Evolutionary conservation across 2,113 vertebrate species (phyloP).

Genomic region (Acinonyx jubatus): DNA sequence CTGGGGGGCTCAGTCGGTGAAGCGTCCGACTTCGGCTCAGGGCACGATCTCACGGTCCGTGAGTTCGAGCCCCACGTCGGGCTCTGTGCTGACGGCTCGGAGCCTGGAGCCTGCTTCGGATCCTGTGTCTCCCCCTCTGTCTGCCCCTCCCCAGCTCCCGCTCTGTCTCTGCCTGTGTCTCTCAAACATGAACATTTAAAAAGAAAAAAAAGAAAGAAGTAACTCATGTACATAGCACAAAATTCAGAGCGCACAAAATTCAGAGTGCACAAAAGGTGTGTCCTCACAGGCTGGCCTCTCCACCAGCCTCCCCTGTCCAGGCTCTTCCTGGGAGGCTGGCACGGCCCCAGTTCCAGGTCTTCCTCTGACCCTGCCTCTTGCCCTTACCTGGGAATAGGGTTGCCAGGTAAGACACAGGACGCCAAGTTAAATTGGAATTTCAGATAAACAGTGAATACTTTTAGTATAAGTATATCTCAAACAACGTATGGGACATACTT

Average conservation of each 20-base stretch:
- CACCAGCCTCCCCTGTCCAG: too few species aligned
- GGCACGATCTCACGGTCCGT: too few species aligned
- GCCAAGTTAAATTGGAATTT: background rate
- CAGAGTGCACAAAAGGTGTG: background rate
- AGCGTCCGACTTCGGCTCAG: too few species aligned
- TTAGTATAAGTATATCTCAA: background rate
- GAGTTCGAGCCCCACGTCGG: too few species aligned
- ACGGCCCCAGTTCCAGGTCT: accelerated
- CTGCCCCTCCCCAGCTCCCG: too few species aligned
- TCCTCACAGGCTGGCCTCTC: accelerated
- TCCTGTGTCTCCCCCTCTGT: too few species aligned
- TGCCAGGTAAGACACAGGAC: background rate
- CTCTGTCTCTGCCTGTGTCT: too few species aligned
- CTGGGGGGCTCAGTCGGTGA: too few species aligned
- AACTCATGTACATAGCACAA: background rate
- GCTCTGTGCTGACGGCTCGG: too few species aligned
- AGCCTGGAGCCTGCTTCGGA: too few species aligned
- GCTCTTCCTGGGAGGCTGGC: accelerated
- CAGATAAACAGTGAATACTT: background rate
- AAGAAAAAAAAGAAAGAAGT: background rate
- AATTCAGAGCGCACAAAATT: background rate
- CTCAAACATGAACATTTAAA: too few species aligned
- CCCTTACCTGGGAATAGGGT: background rate
- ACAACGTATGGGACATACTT: background rate
- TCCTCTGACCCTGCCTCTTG: accelerated